phyloP scores from a whole-genome alignment of 2,113 vertebrate species.

The Crotalus tigris region DNA sequence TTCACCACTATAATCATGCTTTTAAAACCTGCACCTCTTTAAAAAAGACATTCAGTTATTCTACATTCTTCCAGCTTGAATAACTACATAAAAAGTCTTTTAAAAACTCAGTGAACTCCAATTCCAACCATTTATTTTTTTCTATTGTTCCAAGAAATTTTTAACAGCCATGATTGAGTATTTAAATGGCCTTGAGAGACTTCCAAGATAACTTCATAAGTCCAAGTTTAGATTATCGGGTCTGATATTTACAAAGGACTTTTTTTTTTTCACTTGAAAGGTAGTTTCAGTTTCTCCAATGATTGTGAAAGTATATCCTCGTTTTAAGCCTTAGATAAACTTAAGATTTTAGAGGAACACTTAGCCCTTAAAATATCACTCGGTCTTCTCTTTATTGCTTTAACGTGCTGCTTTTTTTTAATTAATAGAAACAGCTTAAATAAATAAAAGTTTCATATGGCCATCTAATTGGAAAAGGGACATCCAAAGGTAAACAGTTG shows the following conservation, averaged over 20 bases:
- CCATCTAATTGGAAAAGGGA: slow-evolving; percentile 60
- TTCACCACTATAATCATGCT: slow-evolving; percentile 29
- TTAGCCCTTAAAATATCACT: slow-evolving; percentile 41
- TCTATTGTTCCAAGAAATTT: neutral
- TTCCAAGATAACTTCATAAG: neutral
- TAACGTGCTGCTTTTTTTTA: slow-evolving; percentile 47
- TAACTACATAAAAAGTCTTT: slow-evolving; percentile 22
- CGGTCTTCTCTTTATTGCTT: slow-evolving; percentile 44
- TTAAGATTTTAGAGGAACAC: slow-evolving; percentile 23
- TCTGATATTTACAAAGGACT: neutral
- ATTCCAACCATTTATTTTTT: neutral
- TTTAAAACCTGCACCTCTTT: slow-evolving; percentile 25
- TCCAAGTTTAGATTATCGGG: neutral
- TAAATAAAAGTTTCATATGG: slow-evolving; percentile 58
- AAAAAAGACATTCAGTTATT: slow-evolving; percentile 10
- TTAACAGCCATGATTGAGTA: neutral
- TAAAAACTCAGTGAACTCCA: neutral
- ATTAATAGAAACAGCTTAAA: slow-evolving; percentile 63
- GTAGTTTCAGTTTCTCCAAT: neutral
- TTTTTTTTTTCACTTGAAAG: neutral
- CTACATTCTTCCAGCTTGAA: neutral
- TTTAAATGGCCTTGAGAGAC: neutral
- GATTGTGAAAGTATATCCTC: slow-evolving; percentile 16
- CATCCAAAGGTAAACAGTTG: slow-evolving; percentile 70
- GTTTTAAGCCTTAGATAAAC: neutral